Percentiles rank a stretch among this genome's conserved stretches.
Evolutionary conservation across 2,113 vertebrate genomes (phyloP).

Genomic region (Thermophis baileyi): DNA sequence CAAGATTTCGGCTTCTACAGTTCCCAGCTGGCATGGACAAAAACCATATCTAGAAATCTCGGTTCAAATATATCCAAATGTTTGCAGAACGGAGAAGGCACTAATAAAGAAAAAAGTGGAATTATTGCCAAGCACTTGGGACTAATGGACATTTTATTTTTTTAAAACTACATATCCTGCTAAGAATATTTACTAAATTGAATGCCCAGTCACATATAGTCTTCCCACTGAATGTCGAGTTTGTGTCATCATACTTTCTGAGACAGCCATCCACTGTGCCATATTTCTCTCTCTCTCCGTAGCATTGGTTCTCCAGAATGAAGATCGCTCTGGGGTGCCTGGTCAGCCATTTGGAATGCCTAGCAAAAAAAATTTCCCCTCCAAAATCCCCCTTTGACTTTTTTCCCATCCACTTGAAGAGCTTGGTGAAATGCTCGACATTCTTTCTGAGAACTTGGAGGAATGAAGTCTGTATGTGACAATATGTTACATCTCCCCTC

Average conservation of each 20-base stretch:
- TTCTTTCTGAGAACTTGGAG: background rate
- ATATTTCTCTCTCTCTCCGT: slow-evolving; percentile 48
- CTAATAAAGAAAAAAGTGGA: background rate
- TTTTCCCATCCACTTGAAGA: slow-evolving; percentile 66
- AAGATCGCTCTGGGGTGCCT: slow-evolving; percentile 65
- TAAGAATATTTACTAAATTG: background rate
- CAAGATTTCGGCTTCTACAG: background rate
- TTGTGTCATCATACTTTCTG: slow-evolving; percentile 26
- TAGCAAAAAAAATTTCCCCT: slow-evolving; percentile 56
- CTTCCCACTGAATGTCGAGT: background rate
- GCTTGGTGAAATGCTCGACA: slow-evolving; percentile 51
- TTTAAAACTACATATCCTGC: too few relatives aligned
- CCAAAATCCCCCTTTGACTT: slow-evolving; percentile 57
- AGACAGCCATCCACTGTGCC: slow-evolving; percentile 36
- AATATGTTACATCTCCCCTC: slow-evolving; percentile 9
- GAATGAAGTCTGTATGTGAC: background rate
- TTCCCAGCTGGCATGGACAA: background rate
- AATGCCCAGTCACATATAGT: background rate
- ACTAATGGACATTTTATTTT: background rate
- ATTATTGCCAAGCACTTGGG: background rate
- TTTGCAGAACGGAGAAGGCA: background rate
- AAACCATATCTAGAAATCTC: background rate
- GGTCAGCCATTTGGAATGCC: slow-evolving; percentile 60
- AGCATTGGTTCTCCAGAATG: slow-evolving; percentile 47
- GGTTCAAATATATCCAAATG: background rate